phyloP scores from a whole-genome alignment of 2,888 invertebrate species.

The Clepsis dumicolana region DNA sequence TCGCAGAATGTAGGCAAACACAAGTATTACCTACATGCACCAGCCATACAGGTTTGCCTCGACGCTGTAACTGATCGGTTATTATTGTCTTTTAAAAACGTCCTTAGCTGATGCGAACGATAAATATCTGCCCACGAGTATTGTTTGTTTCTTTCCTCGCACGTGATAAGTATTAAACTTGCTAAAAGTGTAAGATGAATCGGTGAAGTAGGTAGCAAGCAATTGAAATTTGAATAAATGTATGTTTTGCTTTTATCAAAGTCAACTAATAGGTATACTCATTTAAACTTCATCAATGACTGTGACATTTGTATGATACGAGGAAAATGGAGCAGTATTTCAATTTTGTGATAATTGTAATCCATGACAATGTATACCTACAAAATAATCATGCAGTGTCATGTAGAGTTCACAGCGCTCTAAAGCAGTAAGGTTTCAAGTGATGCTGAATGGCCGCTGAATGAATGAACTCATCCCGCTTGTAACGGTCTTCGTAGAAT shows the following conservation, averaged over 20 bases:
- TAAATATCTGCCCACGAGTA: constrained; percentile 10
- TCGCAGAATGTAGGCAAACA: constrained; percentile 49
- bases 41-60: constrained; percentile 67
- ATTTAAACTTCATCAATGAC: constrained; percentile 16
- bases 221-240: background rate
- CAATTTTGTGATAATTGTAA: constrained; percentile 15
- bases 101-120: constrained; percentile 33
- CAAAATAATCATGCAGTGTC: background rate
- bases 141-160: constrained; percentile 3
- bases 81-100: constrained; percentile 66
- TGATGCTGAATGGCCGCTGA: constrained; percentile 31
- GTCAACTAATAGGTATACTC: constrained; percentile 9
- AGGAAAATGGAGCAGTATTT: constrained; percentile 30
- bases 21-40: constrained; percentile 49
- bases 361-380: background rate
- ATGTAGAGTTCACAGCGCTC: constrained; percentile 1
- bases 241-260: background rate
- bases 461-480: constrained; percentile 64
- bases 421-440: background rate
- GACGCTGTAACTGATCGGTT: constrained; percentile 63
- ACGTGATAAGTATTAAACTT: background rate
- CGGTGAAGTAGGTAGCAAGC: background rate
- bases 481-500: constrained; percentile 66
- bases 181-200: background rate
- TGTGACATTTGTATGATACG: background rate